Percentiles rank a stretch among this genome's conserved stretches.
Evolutionary conservation across 2,888 invertebrate genomes (phyloP).

Genomic region (Cetonia aurata): DNA sequence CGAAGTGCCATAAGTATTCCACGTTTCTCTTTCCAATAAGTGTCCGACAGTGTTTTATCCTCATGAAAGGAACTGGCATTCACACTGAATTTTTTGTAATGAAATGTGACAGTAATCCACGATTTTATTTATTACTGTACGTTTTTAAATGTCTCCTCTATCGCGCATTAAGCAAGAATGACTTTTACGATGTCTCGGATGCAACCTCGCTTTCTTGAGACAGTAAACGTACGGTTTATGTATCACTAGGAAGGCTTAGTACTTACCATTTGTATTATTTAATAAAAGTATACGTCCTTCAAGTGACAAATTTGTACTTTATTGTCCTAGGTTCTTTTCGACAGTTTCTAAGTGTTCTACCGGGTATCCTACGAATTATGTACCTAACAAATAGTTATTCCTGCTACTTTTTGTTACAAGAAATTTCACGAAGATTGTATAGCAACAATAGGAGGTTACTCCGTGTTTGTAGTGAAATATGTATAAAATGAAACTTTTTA

Average conservation of each 20-base stretch:
- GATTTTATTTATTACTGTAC: conserved; percentile 5
- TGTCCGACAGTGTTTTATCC: conserved; percentile 11
- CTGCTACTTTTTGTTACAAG: too few relatives aligned
- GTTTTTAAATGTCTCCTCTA: background rate
- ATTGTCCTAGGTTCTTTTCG: too few relatives aligned
- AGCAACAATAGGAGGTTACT: too few relatives aligned
- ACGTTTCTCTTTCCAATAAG: conserved; percentile 7
- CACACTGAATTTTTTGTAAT: conserved; percentile 5
- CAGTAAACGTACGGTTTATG: too few relatives aligned
- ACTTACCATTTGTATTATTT: background rate
- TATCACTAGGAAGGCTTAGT: background rate
- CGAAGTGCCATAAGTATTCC: conserved; percentile 13
- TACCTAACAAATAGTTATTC: too few relatives aligned
- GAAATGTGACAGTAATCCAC: conserved; percentile 4
- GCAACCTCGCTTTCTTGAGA: too few relatives aligned
- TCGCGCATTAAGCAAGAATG: background rate
- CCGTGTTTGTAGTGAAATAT: too few relatives aligned
- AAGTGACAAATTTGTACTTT: background rate
- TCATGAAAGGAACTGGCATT: conserved; percentile 1
- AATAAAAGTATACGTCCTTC: background rate
- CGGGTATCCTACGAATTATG: too few relatives aligned
- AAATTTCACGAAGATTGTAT: too few relatives aligned
- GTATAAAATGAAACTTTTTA: too few relatives aligned
- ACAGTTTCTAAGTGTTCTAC: too few relatives aligned
- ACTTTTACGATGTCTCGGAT: background rate